Base-by-base conservation (phyloP, 1,140 invertebrate species). In the Drosophila oshimai region DNA sequence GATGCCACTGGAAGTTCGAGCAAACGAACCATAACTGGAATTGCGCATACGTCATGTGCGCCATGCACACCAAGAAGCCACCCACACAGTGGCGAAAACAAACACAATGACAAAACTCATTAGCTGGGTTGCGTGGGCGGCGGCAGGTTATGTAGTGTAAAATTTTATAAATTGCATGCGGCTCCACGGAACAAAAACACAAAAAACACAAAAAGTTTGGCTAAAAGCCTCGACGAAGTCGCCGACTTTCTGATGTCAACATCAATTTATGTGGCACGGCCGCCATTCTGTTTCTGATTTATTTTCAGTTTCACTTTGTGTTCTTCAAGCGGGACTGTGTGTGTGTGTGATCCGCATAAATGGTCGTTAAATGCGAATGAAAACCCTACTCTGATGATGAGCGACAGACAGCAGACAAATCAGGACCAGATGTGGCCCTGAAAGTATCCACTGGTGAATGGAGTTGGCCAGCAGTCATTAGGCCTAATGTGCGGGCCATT, bases 31-130 rank as follows among this genome's bases (percentile, higher is more conserved):
- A 72, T 84, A 79, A 71, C 83, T 71, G 55, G 75, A 84, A 84
- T 79, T 74, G 65, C 80, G 79, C 71, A 84, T 84, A 84, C 80
- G 74, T 79, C 79, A 79, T 86, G 79, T 72, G 74, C 47, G 46
- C 74, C 58, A 28, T 39, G 58, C 50, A 45, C 39, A 34, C 20
- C 33, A 22, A 26, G n/a, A 7, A 45, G 31, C 34, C 22, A 28
- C n/a, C 65, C 42, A 33, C 51, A 44, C 26, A 26, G 58, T 33
- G 42, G 36, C 20, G 36, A 62, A 39, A 60, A 62, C 69, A 62
- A 62, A 73, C 34, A 72, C 68, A 62, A 61, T 33, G 45, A 73
- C 70, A 73, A 53, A 58, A 77, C 74, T 77, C 74, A 77, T 78
- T 77, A 71, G 51, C 72, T 46, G 24, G 22, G 17, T 42, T 41